Conservation (phyloP, 2,888 invertebrate genomes). For the Nemotelus nigrinus region DNA sequence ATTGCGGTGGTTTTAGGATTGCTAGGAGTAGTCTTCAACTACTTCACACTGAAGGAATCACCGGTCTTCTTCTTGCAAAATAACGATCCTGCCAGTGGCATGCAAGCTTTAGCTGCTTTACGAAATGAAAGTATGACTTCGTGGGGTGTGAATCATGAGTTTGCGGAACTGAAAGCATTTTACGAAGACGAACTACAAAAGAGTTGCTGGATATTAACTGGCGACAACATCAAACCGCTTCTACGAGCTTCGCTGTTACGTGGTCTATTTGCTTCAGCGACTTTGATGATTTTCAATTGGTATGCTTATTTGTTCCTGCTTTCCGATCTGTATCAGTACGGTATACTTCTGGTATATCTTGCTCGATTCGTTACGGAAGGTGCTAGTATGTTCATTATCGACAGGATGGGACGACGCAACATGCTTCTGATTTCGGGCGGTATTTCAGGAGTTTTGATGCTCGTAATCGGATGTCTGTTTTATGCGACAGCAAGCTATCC, state of each 20-base stretch:
- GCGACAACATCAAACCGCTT: not conserved
- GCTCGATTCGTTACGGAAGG: constrained; percentile 9
- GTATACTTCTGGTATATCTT: not conserved
- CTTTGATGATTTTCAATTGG: not conserved
- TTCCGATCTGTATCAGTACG: not conserved
- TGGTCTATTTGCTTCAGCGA: not conserved
- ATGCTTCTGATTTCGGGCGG: constrained; percentile 15
- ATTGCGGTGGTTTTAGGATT: not conserved
- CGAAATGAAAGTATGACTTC: not conserved
- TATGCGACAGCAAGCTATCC: not conserved
- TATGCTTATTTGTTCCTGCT: not conserved
- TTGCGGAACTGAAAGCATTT: not conserved
- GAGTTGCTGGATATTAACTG: not conserved
- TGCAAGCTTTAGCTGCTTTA: not conserved
- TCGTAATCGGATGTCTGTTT: constrained; percentile 8
- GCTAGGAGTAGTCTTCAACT: not conserved
- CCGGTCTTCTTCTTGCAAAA: constrained; percentile 16
- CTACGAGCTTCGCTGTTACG: not conserved
- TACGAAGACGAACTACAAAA: not conserved
- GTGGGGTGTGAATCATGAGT: constrained; percentile 14
- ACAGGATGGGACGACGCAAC: constrained; percentile 12
- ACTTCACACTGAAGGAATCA: constrained; percentile 18
- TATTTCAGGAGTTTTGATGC: not conserved
- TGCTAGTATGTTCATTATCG: not conserved
- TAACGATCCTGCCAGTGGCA: not conserved